phyloP scores from a whole-genome alignment of 2,113 vertebrate genomes.

The Thinocorus orbignyianus region DNA sequence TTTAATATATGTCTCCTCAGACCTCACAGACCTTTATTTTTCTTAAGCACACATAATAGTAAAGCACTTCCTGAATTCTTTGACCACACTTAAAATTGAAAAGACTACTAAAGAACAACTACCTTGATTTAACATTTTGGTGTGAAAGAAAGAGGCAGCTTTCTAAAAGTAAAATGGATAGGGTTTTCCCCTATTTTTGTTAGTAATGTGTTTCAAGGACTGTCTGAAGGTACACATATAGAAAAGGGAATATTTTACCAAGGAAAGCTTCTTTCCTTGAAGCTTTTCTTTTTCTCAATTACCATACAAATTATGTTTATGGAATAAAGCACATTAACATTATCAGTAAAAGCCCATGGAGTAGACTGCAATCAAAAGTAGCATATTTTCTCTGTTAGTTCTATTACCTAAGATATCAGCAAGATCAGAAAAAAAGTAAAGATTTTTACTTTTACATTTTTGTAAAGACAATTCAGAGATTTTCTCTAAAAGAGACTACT shows the following conservation, averaged over 20 bases:
- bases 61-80: background rate
- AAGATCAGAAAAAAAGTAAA: background rate
- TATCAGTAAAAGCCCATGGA: background rate
- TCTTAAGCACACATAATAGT: background rate
- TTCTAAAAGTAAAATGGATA: background rate
- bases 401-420: background rate
- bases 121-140: background rate
- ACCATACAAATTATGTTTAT: background rate
- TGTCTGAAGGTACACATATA: background rate
- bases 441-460: background rate
- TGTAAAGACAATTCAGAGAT: background rate
- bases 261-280: background rate
- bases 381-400: background rate
- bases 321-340: background rate
- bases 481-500: background rate
- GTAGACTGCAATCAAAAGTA: background rate
- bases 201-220: background rate
- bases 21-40: background rate
- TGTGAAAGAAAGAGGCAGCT: background rate
- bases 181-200: background rate
- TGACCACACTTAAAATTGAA: background rate
- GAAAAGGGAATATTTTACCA: background rate
- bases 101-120: background rate
- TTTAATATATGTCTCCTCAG: background rate
- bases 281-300: background rate